Conservation (phyloP, 2,113 vertebrate genomes). For the Gallinago jamesoni region DNA sequence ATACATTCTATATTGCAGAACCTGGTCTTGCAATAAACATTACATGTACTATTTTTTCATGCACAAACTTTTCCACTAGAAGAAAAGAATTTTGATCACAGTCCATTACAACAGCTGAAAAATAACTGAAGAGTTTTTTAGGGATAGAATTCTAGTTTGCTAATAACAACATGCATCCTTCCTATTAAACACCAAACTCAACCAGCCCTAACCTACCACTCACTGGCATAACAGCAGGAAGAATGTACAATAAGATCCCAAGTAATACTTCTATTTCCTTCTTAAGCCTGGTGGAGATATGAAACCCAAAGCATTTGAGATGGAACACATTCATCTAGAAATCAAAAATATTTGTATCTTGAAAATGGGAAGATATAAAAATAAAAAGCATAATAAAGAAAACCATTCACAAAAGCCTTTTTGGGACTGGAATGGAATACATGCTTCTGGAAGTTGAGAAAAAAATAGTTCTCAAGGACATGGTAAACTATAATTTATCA, state of each 20-base stretch:
- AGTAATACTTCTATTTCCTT: background rate
- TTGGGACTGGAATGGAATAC: background rate
- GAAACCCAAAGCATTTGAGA: background rate
- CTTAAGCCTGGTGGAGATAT: background rate
- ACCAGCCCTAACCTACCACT: background rate
- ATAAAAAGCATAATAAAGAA: background rate
- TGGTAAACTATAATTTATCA: slow-evolving; percentile 23
- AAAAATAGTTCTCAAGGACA: slow-evolving; percentile 35
- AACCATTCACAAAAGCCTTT: slow-evolving; percentile 11
- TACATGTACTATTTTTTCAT: background rate
- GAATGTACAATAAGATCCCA: background rate
- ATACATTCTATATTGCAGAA: background rate
- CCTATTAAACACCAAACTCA: background rate
- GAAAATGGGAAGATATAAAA: background rate
- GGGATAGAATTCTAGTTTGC: background rate
- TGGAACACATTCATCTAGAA: background rate
- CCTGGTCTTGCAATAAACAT: background rate
- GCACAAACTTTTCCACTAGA: background rate
- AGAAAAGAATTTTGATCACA: background rate
- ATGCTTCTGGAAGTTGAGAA: slow-evolving; percentile 3
- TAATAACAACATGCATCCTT: background rate
- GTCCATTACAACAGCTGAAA: background rate
- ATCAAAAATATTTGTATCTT: background rate
- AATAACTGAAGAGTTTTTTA: background rate
- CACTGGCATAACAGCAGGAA: background rate